phyloP scores from a whole-genome alignment of 2,113 vertebrate genomes.

The Danionella cerebrum region DNA sequence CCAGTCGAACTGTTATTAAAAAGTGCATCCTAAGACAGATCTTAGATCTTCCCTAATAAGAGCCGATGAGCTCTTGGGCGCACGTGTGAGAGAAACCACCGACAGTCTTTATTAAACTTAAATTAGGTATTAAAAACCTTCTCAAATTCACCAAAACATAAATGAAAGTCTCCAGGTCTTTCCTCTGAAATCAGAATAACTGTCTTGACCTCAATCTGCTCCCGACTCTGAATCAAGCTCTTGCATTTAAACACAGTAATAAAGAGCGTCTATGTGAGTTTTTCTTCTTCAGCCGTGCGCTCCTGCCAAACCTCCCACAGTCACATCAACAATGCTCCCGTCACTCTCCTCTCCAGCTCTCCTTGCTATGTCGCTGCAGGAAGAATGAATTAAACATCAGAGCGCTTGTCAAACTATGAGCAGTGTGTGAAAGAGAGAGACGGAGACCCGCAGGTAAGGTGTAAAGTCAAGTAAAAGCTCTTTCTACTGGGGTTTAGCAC shows the following conservation, averaged over 20 bases:
- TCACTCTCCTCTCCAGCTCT: background rate
- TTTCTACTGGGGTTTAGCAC: conserved; percentile 43
- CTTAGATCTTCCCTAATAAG: too few relatives aligned
- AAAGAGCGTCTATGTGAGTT: background rate
- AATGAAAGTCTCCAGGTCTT: too few relatives aligned
- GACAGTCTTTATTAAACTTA: too few relatives aligned
- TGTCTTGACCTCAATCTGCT: too few relatives aligned
- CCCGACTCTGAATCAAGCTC: too few relatives aligned
- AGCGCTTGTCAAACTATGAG: conserved; percentile 2
- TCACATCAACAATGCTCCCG: background rate
- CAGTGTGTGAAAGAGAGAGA: background rate
- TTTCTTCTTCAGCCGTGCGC: background rate
- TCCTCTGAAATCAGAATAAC: too few relatives aligned
- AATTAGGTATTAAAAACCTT: too few relatives aligned
- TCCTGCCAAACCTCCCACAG: background rate
- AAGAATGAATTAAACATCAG: conserved; percentile 65
- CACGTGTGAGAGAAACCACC: too few relatives aligned
- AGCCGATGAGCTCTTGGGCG: too few relatives aligned
- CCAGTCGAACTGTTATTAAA: too few relatives aligned
- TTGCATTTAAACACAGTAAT: background rate
- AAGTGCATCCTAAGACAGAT: too few relatives aligned
- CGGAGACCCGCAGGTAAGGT: conserved; percentile 2
- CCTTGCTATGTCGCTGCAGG: conserved; percentile 43
- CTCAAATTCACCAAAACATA: too few relatives aligned
- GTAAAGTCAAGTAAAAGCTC: conserved; percentile 46